Evolutionary conservation across 2,113 vertebrate genomes (phyloP).

Genomic region (Calidris pygmaea): DNA sequence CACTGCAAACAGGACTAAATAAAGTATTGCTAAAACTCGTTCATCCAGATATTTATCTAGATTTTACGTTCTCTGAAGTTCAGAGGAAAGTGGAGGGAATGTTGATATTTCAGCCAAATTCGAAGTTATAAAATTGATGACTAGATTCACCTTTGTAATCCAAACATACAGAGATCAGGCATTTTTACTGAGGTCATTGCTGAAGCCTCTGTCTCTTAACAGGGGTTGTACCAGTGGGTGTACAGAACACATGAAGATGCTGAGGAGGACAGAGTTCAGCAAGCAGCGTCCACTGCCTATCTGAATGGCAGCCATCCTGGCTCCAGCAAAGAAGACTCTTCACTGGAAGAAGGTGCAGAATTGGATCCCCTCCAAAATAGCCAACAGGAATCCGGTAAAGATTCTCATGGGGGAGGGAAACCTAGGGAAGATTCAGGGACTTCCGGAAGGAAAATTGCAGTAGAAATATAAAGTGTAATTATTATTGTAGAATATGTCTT

Average conservation of each 20-base stretch:
- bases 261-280: conserved; percentile 80
- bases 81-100: background rate
- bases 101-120: background rate
- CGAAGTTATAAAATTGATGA: background rate
- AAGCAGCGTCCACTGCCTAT: conserved; percentile 51
- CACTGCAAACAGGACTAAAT: background rate
- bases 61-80: background rate
- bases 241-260: conserved; percentile 91
- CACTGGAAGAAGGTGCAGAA: conserved; percentile 27
- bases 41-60: background rate
- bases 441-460: background rate
- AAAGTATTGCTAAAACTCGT: background rate
- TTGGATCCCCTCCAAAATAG: conserved; percentile 30
- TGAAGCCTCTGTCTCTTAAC: background rate
- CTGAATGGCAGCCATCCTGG: conserved; percentile 38
- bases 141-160: background rate
- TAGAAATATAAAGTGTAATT: background rate
- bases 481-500: background rate
- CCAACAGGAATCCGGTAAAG: conserved; percentile 68
- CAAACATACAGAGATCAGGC: background rate
- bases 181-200: background rate
- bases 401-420: background rate
- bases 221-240: conserved; percentile 88
- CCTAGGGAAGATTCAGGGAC: background rate
- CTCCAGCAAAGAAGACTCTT: background rate